Base-by-base conservation (phyloP, 2,888 invertebrate species). In the Drosophila setosimentum region DNA sequence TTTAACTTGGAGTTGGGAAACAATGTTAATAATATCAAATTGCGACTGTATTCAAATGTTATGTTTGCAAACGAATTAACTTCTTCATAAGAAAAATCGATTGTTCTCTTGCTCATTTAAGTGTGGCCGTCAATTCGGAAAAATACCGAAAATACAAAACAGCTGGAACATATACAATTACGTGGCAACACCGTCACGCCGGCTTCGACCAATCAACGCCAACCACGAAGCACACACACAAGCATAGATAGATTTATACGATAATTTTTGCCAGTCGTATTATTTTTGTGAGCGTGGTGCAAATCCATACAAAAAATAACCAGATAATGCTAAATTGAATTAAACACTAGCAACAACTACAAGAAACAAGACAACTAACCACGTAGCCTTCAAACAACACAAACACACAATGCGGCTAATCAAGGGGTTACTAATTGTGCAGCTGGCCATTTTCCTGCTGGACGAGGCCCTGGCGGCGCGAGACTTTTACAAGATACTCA, bases 401-500 rank as follows among this genome's bases (percentile, higher is more conserved):
- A 62, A 65, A 71, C 40, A 58, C 50, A 74, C 64, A 69, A 92
- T 88, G 90, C 90, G 86, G 58, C 64, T 85, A 30, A 64, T 83
- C 7, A 83, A 86, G 48, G 78, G 72, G 49, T 18, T 86, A 57
- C 58, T 88, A 48, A 27, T 91, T 6, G 74, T 84, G 7, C 90
- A 90, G 65, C 53, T 91, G 51, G 77, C 83, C 33, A 74, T 92
- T 21, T 80, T 83, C 45, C 71, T 83, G 0, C 48, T 92, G 16
- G 76, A 82, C 48, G 86, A 83, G 4, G 80, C 66, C 5, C 68
- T 83, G 32, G 96, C 95, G 81, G 95, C 98, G 84, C 95, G 99
- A 88, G 98, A 99, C 94, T 99, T 99, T 94, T 99, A 99, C 94
- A 95, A 95, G 90, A 99, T 99, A 91, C 95, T 99, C 72, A 97